A percentile compares a stretch with the other conserved stretches of the same genome.
Evolutionary conservation across 2,113 vertebrate genomes (phyloP).

Genomic region (Phylloscopus whistleri): DNA sequence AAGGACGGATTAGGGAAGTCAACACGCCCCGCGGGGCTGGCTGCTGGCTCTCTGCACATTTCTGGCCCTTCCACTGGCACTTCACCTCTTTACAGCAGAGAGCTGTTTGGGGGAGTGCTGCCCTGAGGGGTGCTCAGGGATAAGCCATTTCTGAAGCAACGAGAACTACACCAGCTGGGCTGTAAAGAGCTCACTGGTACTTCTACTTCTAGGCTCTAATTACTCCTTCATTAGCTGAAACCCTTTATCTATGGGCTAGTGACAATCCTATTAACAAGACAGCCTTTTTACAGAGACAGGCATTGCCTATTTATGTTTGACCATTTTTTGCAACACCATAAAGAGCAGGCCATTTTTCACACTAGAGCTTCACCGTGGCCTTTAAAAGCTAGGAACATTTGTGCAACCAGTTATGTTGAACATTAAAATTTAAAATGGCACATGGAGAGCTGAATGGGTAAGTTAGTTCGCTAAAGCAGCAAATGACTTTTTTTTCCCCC

Average conservation of each 20-base stretch:
- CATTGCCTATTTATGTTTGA: background rate
- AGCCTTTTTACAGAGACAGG: background rate
- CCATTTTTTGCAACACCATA: background rate
- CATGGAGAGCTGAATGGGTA: background rate
- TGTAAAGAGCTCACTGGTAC: background rate
- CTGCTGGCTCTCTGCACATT: background rate
- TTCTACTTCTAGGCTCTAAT: background rate
- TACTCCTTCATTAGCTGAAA: background rate
- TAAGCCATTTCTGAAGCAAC: background rate
- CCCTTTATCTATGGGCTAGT: background rate
- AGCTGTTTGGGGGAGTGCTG: background rate
- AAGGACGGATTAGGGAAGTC: background rate
- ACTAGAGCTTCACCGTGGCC: background rate
- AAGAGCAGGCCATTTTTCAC: background rate
- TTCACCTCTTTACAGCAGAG: background rate
- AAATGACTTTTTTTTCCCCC: rapidly evolving
- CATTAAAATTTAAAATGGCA: background rate
- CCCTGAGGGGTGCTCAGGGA: background rate
- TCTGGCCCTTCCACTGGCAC: background rate
- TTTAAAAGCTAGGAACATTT: background rate
- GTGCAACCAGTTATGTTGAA: background rate
- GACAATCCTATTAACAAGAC: background rate
- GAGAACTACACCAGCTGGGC: background rate
- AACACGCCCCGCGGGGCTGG: rapidly evolving
- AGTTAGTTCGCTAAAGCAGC: background rate